phyloP scores from a whole-genome alignment of 2,797 vertebrate genomes.

The Rhabdophis nuchalis region DNA sequence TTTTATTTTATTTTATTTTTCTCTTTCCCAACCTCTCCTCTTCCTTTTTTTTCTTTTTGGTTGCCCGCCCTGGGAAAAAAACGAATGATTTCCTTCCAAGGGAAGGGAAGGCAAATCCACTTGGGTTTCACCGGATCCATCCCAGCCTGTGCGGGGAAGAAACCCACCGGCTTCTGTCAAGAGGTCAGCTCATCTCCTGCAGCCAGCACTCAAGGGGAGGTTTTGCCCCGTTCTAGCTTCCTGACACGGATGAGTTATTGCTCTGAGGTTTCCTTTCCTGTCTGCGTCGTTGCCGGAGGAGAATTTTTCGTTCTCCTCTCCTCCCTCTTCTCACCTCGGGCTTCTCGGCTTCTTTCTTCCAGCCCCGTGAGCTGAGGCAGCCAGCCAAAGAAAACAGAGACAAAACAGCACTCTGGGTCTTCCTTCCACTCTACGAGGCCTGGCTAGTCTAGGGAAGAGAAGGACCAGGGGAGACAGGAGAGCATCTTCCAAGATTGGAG shows the following conservation, averaged over 20 bases:
- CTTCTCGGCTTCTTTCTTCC: not conserved
- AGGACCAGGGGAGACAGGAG: no score
- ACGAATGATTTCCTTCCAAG: not conserved
- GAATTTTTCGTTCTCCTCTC: slow-evolving; percentile 32
- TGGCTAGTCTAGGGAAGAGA: no score
- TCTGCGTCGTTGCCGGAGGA: slow-evolving; percentile 39
- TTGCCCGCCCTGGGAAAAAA: not conserved
- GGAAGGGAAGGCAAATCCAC: slow-evolving; percentile 1
- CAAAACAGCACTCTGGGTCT: fast-evolving
- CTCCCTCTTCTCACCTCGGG: slow-evolving; percentile 19
- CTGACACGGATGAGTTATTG: slow-evolving; percentile 30
- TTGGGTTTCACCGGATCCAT: slow-evolving; percentile 19
- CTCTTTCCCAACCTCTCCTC: not conserved
- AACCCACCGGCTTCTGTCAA: slow-evolving; percentile 25
- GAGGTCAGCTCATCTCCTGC: slow-evolving; percentile 17
- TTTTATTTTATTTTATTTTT: not conserved
- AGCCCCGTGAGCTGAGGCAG: not conserved
- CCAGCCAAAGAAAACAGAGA: slow-evolving; percentile 12
- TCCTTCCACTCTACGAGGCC: not conserved
- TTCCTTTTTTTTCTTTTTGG: not conserved
- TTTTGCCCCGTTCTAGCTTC: not conserved
- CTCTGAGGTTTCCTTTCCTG: slow-evolving; percentile 46
- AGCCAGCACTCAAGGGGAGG: not conserved
- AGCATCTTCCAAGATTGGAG: no score
- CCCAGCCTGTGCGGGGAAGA: slow-evolving; percentile 11